Percentiles rank a stretch among this genome's conserved stretches.
Evolutionary conservation across 2,888 invertebrate genomes (phyloP).

Genomic region (Conchocele bisecta): DNA sequence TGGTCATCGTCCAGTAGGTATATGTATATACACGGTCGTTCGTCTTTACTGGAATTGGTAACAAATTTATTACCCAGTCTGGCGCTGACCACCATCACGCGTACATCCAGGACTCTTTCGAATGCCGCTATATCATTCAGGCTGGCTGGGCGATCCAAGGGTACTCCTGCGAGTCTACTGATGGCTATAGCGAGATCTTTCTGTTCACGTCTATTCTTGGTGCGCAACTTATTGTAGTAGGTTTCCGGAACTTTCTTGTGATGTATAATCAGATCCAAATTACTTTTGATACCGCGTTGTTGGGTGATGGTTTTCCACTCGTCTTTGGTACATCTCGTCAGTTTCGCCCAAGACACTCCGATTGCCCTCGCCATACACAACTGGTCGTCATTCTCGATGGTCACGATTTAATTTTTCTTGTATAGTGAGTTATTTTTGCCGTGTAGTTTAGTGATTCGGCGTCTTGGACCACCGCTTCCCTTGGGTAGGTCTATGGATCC

Average conservation of each 20-base stretch:
- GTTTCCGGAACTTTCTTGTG: constrained; percentile 1
- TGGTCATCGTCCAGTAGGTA: constrained; percentile 37
- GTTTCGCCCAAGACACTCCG: constrained; percentile 12
- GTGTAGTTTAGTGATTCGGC: constrained; percentile 22
- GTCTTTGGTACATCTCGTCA: constrained; percentile 1
- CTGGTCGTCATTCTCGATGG: constrained; percentile 26
- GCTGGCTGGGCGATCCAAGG: constrained; percentile 8
- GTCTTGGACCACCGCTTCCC: constrained; percentile 20
- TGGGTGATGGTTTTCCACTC: constrained; percentile 16
- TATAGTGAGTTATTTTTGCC: constrained; percentile 24
- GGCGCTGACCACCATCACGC: constrained; percentile 26
- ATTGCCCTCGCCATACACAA: constrained; percentile 28
- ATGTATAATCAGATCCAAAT: constrained; percentile 7
- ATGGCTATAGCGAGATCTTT: constrained; percentile 5
- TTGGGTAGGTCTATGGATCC: constrained; percentile 29
- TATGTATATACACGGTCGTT: constrained; percentile 35
- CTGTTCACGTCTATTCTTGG: constrained; percentile 6
- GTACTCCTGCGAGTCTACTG: constrained; percentile 13
- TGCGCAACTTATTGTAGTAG: background rate
- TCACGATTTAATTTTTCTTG: constrained; percentile 28
- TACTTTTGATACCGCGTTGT: background rate
- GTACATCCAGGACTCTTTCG: constrained; percentile 5
- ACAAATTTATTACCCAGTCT: constrained; percentile 24
- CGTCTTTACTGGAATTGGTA: constrained; percentile 13
- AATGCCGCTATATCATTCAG: constrained; percentile 12